A percentile compares a stretch with the other conserved stretches of the same genome.
Evolutionary conservation across 2,888 invertebrate species (phyloP).

Genomic region (Aporophyla lueneburgensis): DNA sequence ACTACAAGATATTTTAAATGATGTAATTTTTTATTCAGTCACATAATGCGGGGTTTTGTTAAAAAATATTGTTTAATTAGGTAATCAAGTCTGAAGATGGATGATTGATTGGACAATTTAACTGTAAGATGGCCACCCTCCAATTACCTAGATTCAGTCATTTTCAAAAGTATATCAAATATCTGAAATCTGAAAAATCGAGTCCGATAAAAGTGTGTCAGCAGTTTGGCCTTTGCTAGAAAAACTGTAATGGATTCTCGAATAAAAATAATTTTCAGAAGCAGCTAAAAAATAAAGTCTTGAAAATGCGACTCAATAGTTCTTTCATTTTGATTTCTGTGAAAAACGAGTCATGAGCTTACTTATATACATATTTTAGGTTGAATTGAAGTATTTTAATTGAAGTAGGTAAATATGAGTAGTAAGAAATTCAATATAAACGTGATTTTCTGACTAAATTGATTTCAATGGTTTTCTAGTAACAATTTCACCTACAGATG

Average conservation of each 20-base stretch:
- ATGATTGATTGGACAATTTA: background rate
- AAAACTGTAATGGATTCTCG: constrained; percentile 33
- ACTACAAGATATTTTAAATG: constrained; percentile 22
- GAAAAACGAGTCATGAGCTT: background rate
- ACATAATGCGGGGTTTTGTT: constrained; percentile 6
- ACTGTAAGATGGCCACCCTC: background rate
- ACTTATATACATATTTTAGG: background rate
- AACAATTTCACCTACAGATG: background rate
- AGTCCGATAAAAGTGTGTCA: constrained; percentile 13
- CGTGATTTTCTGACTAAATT: background rate
- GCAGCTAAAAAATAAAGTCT: constrained; percentile 16
- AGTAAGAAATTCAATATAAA: background rate
- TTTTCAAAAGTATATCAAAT: constrained; percentile 7
- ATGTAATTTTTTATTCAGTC: constrained; percentile 2
- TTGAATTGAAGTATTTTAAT: background rate
- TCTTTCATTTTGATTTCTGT: background rate
- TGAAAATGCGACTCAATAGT: constrained; percentile 9
- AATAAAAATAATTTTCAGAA: constrained; percentile 24
- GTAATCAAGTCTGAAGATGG: background rate
- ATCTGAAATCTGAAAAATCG: constrained; percentile 5
- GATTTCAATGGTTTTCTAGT: background rate
- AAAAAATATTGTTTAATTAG: background rate
- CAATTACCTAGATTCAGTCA: background rate
- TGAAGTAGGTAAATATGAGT: background rate
- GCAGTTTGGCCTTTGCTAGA: constrained; percentile 24